phyloP scores from a whole-genome alignment of 92 coral and sea anemone species.

The Paragorgia papillata region DNA sequence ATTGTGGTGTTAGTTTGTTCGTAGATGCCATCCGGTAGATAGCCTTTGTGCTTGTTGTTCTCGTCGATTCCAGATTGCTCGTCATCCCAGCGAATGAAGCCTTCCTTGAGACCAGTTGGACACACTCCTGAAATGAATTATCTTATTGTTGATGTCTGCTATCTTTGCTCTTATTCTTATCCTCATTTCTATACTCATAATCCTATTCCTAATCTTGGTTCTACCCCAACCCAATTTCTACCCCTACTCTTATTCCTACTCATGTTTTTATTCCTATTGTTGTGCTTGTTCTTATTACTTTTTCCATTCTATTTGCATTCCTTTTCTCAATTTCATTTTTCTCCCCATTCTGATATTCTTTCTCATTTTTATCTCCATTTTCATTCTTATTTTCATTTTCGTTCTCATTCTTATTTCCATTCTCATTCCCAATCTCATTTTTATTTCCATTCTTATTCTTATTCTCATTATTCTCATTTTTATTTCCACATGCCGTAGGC shows the following conservation, averaged over 20 bases:
- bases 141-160: background rate
- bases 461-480: too few species aligned
- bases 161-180: background rate
- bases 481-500: too few species aligned
- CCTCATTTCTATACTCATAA: background rate
- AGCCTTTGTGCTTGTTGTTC: slow-evolving; percentile 76
- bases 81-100: slow-evolving; percentile 97
- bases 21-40: slow-evolving; percentile 88
- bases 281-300: background rate
- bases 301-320: background rate
- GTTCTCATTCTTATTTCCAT: too few species aligned
- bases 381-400: too few species aligned
- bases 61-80: slow-evolving; percentile 87
- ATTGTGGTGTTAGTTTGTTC: slow-evolving; percentile 82
- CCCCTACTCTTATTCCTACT: background rate
- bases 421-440: too few species aligned
- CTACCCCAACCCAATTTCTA: background rate
- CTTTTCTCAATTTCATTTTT: too few species aligned
- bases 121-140: slow-evolving; percentile 66
- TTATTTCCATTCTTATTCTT: too few species aligned
- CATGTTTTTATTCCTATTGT: background rate
- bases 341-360: too few species aligned
- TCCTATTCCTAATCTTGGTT: background rate
- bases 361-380: too few species aligned
- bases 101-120: slow-evolving; percentile 88